Conservation (phyloP, 2,888 invertebrate genomes). For the Ormyrus thymus region DNA sequence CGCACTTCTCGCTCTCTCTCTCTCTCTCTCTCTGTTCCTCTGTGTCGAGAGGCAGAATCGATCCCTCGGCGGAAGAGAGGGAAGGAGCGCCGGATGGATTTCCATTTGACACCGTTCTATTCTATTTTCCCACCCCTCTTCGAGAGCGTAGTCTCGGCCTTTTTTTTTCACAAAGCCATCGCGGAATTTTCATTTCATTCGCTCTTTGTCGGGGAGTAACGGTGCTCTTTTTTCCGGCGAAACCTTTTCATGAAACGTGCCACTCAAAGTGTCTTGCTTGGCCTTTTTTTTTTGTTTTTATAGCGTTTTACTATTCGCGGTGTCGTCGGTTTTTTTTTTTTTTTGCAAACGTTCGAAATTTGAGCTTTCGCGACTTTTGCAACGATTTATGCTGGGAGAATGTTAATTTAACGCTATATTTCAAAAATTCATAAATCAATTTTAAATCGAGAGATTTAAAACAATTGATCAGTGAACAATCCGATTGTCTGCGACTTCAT, state of each 20-base stretch:
- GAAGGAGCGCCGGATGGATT: slow-evolving; percentile 26
- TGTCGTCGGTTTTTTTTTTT: background rate
- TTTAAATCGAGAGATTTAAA: too few relatives aligned
- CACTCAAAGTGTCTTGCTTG: background rate
- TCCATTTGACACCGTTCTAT: slow-evolving; percentile 41
- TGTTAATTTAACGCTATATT: too few relatives aligned
- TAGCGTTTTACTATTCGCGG: background rate
- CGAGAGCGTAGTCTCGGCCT: background rate
- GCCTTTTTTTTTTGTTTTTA: slow-evolving; percentile 11
- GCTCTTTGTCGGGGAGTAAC: slow-evolving; percentile 26
- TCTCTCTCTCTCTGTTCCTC: background rate
- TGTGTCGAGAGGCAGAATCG: background rate
- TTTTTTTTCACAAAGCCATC: slow-evolving; percentile 23
- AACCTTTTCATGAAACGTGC: slow-evolving; percentile 19
- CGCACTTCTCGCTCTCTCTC: slow-evolving; percentile 18
- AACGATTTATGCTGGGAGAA: too few relatives aligned
- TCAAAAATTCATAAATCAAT: too few relatives aligned
- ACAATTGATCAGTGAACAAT: too few relatives aligned
- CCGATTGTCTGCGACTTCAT: too few relatives aligned
- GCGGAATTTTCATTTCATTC: slow-evolving; percentile 49
- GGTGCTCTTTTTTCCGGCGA: background rate
- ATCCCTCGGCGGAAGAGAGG: background rate
- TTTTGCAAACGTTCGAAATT: too few relatives aligned
- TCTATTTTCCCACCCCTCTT: background rate
- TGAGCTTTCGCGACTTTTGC: too few relatives aligned